A percentile compares a stretch with the other conserved stretches of the same genome.
phyloP scores from a whole-genome alignment of 2,797 vertebrate genomes.

The Uromys caudimaculatus region DNA sequence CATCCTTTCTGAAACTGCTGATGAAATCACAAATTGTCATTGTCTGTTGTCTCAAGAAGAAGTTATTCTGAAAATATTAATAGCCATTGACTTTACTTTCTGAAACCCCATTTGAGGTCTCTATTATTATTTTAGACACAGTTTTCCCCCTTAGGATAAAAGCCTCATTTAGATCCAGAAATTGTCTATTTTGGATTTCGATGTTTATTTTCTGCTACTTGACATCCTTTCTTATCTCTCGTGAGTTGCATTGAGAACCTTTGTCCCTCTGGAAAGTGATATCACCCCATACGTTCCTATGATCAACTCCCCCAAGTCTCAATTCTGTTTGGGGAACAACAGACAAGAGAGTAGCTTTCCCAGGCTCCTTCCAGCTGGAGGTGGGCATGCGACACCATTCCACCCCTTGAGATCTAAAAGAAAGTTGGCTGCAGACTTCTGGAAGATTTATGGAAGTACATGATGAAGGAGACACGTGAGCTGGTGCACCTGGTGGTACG shows the following conservation, averaged over 20 bases:
- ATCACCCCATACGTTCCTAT: too few relatives aligned
- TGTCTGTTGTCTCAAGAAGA: slow-evolving; percentile 8
- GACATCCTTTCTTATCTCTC: background rate
- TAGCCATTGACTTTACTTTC: background rate
- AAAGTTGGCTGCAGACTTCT: background rate
- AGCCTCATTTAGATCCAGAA: background rate
- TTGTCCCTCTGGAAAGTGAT: background rate
- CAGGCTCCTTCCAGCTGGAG: background rate
- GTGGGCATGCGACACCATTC: background rate
- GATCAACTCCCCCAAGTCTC: background rate
- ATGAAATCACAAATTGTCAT: slow-evolving; percentile 27
- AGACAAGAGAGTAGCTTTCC: background rate
- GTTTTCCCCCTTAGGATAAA: background rate
- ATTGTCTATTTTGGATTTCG: background rate
- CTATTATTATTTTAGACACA: background rate
- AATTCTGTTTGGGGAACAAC: background rate
- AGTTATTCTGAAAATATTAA: background rate
- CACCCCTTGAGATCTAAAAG: background rate
- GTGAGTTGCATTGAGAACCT: background rate
- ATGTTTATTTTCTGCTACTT: background rate
- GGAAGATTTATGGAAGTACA: background rate
- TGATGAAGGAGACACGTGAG: background rate
- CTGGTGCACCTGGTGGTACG: background rate
- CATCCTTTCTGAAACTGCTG: slow-evolving; percentile 22
- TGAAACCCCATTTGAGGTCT: slow-evolving; percentile 8